phyloP scores from a whole-genome alignment of 2,888 invertebrate genomes.

The Drosophila paramelanica region DNA sequence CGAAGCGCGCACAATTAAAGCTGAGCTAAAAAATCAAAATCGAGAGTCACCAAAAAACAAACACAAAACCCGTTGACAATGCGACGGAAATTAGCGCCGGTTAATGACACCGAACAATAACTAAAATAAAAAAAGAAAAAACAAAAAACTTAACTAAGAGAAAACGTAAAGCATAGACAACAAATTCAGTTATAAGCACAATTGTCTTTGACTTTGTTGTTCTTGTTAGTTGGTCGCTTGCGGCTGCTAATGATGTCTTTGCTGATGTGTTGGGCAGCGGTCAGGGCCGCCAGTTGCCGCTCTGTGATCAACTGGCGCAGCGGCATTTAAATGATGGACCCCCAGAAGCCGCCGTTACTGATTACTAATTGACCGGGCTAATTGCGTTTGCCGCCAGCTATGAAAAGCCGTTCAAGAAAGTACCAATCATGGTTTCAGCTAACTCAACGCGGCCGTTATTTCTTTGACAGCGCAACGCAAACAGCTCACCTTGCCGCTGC shows the following conservation, averaged over 20 bases:
- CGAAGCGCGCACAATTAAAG: constrained; percentile 48
- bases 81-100: constrained; percentile 53
- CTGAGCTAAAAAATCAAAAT: constrained; percentile 16
- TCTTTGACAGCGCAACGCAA: constrained; percentile 22
- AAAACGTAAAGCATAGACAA: background rate
- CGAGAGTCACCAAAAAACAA: constrained; percentile 6
- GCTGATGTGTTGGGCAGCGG: constrained; percentile 49
- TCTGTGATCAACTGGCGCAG: constrained; percentile 66
- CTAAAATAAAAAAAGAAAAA: background rate
- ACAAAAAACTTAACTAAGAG: background rate
- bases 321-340: constrained; percentile 68
- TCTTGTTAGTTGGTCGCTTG: constrained; percentile 18
- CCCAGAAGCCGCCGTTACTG: constrained; percentile 58
- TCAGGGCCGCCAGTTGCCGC: constrained; percentile 64
- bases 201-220: constrained; percentile 20
- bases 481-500: constrained; percentile 53
- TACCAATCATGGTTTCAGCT: constrained; percentile 59
- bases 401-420: constrained; percentile 74
- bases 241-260: constrained; percentile 39
- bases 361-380: constrained; percentile 64
- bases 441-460: constrained; percentile 51
- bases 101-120: constrained; percentile 52
- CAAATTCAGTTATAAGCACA: constrained; percentile 1
- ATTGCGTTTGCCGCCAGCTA: constrained; percentile 66
- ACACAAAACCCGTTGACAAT: constrained; percentile 65